Percentiles rank a stretch among this genome's conserved stretches.
Evolutionary conservation across 2,888 invertebrate genomes (phyloP).

Genomic region (Prosopocoilus inquinatus): DNA sequence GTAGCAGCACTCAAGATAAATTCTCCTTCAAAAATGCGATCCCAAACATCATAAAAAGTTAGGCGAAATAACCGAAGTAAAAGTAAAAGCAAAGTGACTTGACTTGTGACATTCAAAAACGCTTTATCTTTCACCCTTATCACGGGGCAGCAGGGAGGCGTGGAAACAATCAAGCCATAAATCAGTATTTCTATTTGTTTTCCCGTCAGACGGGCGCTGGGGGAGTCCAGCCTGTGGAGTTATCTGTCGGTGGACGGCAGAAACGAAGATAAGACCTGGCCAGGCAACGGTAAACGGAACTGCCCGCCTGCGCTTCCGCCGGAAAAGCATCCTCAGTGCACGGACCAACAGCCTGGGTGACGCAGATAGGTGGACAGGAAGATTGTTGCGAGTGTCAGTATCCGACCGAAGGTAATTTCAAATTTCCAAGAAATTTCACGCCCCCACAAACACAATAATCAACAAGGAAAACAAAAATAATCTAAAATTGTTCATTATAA

Average conservation of each 20-base stretch:
- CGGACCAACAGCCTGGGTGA: constrained; percentile 16
- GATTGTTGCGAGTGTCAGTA: constrained; percentile 32
- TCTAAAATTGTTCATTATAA: no score
- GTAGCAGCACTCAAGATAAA: no score
- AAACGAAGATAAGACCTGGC: constrained; percentile 35
- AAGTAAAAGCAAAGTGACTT: constrained; percentile 21
- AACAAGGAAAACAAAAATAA: no score
- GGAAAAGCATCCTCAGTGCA: constrained; percentile 29
- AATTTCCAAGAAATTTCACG: no score
- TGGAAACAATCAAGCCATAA: constrained; percentile 38
- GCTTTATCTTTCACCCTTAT: constrained; percentile 34
- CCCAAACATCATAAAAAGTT: constrained; percentile 1
- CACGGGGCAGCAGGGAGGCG: constrained; percentile 31
- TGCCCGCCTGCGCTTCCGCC: constrained; percentile 39
- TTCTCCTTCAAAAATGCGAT: not conserved
- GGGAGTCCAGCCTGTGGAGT: constrained; percentile 33
- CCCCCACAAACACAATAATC: no score
- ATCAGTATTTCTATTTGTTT: constrained; percentile 38
- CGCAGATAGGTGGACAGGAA: constrained; percentile 29
- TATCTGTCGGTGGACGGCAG: constrained; percentile 39
- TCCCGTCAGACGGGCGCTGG: constrained; percentile 23
- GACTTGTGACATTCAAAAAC: constrained; percentile 30
- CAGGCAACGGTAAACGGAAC: constrained; percentile 38
- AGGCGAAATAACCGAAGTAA: constrained; percentile 7
- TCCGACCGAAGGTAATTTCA: constrained; percentile 2